Conservation (phyloP, 2,797 vertebrate genomes). For the Enteromius argenteus region DNA sequence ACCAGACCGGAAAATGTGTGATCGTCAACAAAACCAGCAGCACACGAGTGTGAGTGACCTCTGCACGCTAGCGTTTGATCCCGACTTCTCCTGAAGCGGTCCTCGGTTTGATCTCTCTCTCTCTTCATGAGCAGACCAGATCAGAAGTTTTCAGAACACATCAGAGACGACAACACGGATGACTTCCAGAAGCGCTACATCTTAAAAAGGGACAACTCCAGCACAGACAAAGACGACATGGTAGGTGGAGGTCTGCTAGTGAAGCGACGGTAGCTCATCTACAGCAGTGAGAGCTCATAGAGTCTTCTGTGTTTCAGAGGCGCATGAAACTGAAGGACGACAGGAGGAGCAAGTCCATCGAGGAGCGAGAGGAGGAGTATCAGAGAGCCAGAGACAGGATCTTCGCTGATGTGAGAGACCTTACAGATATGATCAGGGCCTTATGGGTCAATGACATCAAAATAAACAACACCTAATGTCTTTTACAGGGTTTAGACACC, state of each 20-base stretch:
- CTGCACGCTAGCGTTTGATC: not conserved
- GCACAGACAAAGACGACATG: slow-evolving; percentile 96
- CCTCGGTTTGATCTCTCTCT: not conserved
- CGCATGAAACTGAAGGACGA: slow-evolving; percentile 97
- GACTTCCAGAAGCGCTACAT: slow-evolving; percentile 99
- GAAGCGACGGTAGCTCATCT: not conserved
- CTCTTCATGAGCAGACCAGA: slow-evolving; percentile 83
- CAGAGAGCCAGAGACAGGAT: slow-evolving; percentile 95
- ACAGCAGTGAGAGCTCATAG: not conserved
- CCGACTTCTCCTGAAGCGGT: not conserved
- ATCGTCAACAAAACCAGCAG: slow-evolving; percentile 99
- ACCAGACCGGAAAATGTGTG: slow-evolving; percentile 96
- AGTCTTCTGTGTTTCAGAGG: slow-evolving; percentile 80
- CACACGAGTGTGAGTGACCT: slow-evolving; percentile 93
- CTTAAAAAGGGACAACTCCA: slow-evolving; percentile 98
- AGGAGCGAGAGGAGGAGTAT: slow-evolving; percentile 97
- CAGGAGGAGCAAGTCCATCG: slow-evolving; percentile 98
- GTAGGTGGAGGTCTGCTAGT: slow-evolving; percentile 68
- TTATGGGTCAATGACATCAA: not conserved
- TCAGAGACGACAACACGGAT: slow-evolving; percentile 95
- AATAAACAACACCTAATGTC: slow-evolving; percentile 1
- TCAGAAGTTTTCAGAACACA: slow-evolving; percentile 98
- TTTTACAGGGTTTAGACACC: slow-evolving; percentile 76
- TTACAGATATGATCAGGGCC: not conserved
- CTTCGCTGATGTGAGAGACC: slow-evolving; percentile 91